Percentiles rank a stretch among this genome's conserved stretches.
These are phyloP conservation scores for Phalanger gymnotis DNA, from an alignment of 2,797 vertebrate genomes.

Conservation along the genomic window DNA sequence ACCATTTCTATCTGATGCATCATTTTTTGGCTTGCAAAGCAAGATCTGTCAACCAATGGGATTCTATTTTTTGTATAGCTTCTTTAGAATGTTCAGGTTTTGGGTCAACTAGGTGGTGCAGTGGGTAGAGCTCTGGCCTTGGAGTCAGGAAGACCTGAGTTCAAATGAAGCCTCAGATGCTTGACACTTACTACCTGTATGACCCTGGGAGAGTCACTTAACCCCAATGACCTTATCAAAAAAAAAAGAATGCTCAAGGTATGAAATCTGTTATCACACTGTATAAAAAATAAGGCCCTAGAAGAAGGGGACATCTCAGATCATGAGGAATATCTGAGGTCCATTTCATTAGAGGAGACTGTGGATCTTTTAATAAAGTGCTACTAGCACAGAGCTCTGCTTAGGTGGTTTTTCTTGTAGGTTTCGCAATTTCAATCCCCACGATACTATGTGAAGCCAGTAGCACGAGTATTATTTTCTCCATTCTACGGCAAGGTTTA, in stretches of 20 bases:
- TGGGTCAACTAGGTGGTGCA: too few species aligned
- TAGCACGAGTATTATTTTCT: neutral
- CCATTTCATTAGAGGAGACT: neutral
- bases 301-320: neutral
- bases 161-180: too few species aligned
- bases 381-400: too few species aligned
- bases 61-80: neutral
- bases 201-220: too few species aligned
- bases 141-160: too few species aligned
- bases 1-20: neutral
- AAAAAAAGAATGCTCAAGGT: neutral
- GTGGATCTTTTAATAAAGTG: neutral
- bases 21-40: neutral
- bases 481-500: neutral
- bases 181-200: too few species aligned
- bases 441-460: neutral
- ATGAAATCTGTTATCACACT: neutral
- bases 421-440: neutral
- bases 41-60: neutral
- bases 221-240: too few species aligned
- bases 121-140: too few species aligned
- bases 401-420: neutral
- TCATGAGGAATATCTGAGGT: neutral
- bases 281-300: constrained; percentile 17
- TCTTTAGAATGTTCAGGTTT: neutral